Evolutionary conservation across 30 jellyfish, hydroid and myxozoan species (phyloP).

Genomic region (Hydra vulgaris): DNA sequence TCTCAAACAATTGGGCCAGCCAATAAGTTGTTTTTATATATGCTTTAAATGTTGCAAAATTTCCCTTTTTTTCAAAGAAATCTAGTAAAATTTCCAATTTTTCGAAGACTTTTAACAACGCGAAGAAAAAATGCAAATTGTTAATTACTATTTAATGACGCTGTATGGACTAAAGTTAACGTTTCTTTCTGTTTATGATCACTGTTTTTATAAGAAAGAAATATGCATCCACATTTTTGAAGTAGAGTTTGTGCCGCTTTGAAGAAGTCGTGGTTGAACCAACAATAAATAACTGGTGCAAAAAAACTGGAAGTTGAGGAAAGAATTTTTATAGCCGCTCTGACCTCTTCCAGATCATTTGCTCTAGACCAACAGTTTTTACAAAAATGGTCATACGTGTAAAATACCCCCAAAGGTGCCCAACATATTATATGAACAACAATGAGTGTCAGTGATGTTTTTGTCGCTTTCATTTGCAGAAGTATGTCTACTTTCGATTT

Average conservation of each 20-base stretch:
- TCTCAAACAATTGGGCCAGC: too few relatives aligned
- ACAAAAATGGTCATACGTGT: slow-evolving; percentile 24
- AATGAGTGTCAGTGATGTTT: neutral
- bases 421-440: slow-evolving; percentile 21
- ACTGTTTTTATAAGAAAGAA: neutral
- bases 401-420: slow-evolving; percentile 24
- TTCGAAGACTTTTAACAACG: too few relatives aligned
- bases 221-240: neutral
- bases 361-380: slow-evolving; percentile 4
- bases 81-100: too few relatives aligned
- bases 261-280: slow-evolving; percentile 10
- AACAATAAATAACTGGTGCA: slow-evolving; percentile 23
- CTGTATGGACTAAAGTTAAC: too few relatives aligned
- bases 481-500: slow-evolving; percentile 7
- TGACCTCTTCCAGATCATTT: neutral
- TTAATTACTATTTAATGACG: too few relatives aligned
- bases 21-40: too few relatives aligned
- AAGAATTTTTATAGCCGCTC: slow-evolving; percentile 12
- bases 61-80: too few relatives aligned
- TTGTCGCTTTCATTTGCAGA: slow-evolving; percentile 28
- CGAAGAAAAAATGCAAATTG: too few relatives aligned
- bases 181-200: too few relatives aligned
- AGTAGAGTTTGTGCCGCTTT: slow-evolving; percentile 11
- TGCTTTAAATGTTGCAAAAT: too few relatives aligned
- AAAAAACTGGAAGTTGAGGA: slow-evolving; percentile 19